Evolutionary conservation across 2,888 invertebrate genomes (phyloP).

Genomic region (Encarsia formosa): DNA sequence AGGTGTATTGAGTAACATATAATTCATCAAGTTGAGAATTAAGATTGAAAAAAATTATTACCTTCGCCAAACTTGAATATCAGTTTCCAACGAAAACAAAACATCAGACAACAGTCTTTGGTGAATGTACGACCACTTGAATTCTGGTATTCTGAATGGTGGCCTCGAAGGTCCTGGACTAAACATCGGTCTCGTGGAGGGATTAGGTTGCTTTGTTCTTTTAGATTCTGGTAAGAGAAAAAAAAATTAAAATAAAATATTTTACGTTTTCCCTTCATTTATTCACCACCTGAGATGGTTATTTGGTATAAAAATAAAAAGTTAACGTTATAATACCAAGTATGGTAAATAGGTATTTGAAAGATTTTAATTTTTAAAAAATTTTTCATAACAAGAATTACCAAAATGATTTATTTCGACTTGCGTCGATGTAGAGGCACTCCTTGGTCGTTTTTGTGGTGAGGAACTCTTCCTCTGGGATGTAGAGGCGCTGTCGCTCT

Average conservation of each 20-base stretch:
- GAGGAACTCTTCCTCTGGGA: constrained; percentile 51
- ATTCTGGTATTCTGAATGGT: constrained; percentile 98
- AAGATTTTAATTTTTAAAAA: too few relatives aligned
- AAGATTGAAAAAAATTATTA: too few relatives aligned
- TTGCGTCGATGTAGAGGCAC: constrained; percentile 77
- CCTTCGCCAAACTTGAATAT: constrained; percentile 86
- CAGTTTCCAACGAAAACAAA: constrained; percentile 93
- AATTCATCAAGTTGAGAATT: too few relatives aligned
- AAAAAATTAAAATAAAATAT: background rate
- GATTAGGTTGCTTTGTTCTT: constrained; percentile 57
- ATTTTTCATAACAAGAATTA: constrained; percentile 48
- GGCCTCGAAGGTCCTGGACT: constrained; percentile 89
- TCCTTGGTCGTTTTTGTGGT: constrained; percentile 70
- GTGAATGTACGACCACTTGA: constrained; percentile 99
- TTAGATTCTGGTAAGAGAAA: constrained; percentile 41
- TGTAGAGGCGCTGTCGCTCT: constrained; percentile 45
- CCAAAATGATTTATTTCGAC: constrained; percentile 83
- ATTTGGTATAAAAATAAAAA: background rate
- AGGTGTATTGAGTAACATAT: background rate
- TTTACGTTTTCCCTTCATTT: background rate
- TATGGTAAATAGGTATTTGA: too few relatives aligned
- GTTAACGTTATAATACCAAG: too few relatives aligned
- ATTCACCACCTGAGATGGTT: background rate
- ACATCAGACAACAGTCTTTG: constrained; percentile 94
- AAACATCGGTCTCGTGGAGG: constrained; percentile 79